phyloP scores from a whole-genome alignment of 2,888 invertebrate species.

The Anarsia innoxiella region DNA sequence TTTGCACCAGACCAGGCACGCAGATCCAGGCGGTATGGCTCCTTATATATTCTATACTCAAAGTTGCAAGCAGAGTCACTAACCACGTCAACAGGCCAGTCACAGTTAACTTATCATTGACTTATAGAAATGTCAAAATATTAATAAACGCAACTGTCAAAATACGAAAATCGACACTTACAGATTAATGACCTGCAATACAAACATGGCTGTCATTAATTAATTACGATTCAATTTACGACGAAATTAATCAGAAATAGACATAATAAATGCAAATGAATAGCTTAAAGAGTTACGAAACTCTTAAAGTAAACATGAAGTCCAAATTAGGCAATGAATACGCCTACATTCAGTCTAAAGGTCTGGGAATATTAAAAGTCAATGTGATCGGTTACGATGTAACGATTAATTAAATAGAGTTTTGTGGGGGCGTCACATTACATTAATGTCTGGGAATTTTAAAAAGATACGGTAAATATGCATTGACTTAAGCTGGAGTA shows the following conservation, averaged over 20 bases:
- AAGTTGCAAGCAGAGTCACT: no score
- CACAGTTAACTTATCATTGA: no score
- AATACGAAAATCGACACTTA: no score
- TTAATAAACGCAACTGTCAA: no score
- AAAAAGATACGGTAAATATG: no score
- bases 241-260: constrained; percentile 20
- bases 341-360: constrained; percentile 13
- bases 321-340: constrained; percentile 13
- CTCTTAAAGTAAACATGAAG: constrained; percentile 36
- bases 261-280: constrained; percentile 37
- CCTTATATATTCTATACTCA: no score
- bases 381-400: constrained; percentile 16
- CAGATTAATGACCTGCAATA: no score
- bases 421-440: constrained; percentile 18
- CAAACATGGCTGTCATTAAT: constrained; percentile 10
- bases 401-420: constrained; percentile 13
- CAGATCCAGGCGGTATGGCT: no score
- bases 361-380: constrained; percentile 24
- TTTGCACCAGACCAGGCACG: no score
- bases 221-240: constrained; percentile 11
- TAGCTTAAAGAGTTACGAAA: constrained; percentile 35
- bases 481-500: no score
- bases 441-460: constrained; percentile 14
- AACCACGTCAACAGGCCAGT: no score
- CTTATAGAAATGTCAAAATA: no score